A percentile compares a stretch with the other conserved stretches of the same genome.
phyloP scores from a whole-genome alignment of 2,797 vertebrate species.

The Manis crassicaudata region DNA sequence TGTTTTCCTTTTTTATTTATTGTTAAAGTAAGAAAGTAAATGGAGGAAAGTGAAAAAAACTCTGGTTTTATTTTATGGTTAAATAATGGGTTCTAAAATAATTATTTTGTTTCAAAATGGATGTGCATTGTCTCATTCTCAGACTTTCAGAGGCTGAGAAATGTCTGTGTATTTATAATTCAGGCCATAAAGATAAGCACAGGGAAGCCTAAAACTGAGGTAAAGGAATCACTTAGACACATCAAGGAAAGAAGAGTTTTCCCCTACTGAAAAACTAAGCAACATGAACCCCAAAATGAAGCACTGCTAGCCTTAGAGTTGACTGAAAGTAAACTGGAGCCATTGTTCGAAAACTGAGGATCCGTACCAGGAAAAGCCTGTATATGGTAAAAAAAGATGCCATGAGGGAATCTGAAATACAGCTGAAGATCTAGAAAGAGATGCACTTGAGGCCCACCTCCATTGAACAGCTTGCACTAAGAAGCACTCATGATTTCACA shows the following conservation, averaged over 20 bases:
- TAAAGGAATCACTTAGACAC: neutral
- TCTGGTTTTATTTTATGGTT: slow-evolving; percentile 1
- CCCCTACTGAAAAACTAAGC: neutral
- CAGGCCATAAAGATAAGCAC: neutral
- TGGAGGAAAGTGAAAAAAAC: neutral
- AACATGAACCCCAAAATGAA: neutral
- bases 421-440: neutral
- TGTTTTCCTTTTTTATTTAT: neutral
- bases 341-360: neutral
- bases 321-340: neutral
- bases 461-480: neutral
- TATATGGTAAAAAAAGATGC: neutral
- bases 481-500: neutral
- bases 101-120: neutral
- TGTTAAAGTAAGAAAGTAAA: slow-evolving; percentile 6
- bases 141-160: neutral
- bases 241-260: neutral
- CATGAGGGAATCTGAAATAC: neutral
- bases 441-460: neutral
- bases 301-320: neutral
- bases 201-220: neutral
- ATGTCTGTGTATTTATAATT: neutral
- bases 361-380: neutral
- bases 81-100: neutral
- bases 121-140: neutral